These are phyloP conservation scores for Cerastis leucographa DNA, from an alignment of 2,888 invertebrate species.

Conservation along the genomic window DNA sequence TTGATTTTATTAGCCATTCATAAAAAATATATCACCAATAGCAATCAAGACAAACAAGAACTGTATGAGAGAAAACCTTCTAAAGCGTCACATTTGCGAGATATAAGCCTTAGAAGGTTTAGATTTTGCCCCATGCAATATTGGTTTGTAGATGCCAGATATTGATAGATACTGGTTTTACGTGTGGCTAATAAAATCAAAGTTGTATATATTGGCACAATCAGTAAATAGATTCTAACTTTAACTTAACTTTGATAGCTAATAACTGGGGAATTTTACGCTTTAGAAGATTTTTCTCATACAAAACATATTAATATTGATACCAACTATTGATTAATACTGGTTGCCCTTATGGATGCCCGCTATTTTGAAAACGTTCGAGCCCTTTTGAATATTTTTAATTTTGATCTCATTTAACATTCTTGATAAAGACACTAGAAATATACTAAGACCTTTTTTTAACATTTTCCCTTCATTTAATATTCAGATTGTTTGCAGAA, in stretches of 20 bases:
- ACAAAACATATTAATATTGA: neutral
- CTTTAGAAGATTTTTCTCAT: neutral
- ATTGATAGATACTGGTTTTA: neutral
- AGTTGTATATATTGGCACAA: neutral
- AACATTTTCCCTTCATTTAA: neutral
- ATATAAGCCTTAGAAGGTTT: neutral
- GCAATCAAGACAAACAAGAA: no score
- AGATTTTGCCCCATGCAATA: neutral
- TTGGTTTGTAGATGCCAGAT: neutral
- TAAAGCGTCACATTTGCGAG: neutral
- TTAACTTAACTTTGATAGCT: neutral
- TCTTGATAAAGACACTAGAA: neutral
- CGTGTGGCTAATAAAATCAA: neutral
- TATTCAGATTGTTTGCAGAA: constrained; percentile 69
- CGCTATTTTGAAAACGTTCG: neutral
- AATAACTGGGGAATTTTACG: neutral
- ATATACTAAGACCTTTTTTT: neutral
- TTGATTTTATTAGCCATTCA: no score
- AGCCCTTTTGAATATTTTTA: constrained; percentile 13
- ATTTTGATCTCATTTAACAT: neutral
- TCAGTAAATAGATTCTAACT: neutral
- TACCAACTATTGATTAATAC: neutral
- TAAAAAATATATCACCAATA: no score
- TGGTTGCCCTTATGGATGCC: neutral
- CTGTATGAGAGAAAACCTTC: neutral